phyloP scores from a whole-genome alignment of 2,113 vertebrate genomes.

The Amphiprion percula region DNA sequence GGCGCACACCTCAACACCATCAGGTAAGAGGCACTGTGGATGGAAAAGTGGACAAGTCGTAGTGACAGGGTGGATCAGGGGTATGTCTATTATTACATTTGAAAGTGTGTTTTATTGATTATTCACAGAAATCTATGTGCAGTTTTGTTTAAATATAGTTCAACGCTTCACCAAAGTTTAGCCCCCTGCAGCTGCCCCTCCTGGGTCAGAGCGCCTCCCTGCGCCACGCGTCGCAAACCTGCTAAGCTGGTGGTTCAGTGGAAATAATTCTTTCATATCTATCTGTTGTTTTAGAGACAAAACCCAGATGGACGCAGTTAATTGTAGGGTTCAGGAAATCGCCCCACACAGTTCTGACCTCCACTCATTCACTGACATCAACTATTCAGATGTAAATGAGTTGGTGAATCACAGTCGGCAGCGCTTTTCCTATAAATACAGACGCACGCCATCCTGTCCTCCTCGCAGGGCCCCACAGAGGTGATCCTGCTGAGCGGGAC shows the following conservation, averaged over 20 bases:
- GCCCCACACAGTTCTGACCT: constrained; percentile 7
- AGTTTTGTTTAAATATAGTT: no score
- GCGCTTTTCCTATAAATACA: constrained; percentile 65
- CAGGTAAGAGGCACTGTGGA: constrained; percentile 51
- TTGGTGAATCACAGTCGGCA: constrained; percentile 45
- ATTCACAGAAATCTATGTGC: no score
- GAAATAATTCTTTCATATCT: constrained; percentile 20
- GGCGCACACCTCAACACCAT: constrained; percentile 8
- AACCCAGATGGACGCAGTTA: constrained; percentile 27
- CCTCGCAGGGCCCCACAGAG: constrained; percentile 56
- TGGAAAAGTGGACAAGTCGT: not conserved
- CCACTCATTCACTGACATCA: constrained; percentile 19
- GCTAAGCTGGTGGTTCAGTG: constrained; percentile 11
- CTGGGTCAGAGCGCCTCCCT: not conserved
- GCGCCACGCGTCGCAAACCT: not conserved
- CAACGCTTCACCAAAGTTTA: not conserved
- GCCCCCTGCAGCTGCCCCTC: not conserved
- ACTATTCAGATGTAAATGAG: constrained; percentile 76
- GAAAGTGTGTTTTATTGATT: no score
- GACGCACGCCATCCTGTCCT: constrained; percentile 1
- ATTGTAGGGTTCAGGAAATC: constrained; percentile 58
- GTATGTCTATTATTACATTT: no score
- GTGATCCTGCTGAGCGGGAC: constrained; percentile 45
- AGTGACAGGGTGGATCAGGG: not conserved
- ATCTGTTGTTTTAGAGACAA: constrained; percentile 23